Base-by-base conservation (phyloP, 2,113 vertebrate species). In the Alethe castanea region DNA sequence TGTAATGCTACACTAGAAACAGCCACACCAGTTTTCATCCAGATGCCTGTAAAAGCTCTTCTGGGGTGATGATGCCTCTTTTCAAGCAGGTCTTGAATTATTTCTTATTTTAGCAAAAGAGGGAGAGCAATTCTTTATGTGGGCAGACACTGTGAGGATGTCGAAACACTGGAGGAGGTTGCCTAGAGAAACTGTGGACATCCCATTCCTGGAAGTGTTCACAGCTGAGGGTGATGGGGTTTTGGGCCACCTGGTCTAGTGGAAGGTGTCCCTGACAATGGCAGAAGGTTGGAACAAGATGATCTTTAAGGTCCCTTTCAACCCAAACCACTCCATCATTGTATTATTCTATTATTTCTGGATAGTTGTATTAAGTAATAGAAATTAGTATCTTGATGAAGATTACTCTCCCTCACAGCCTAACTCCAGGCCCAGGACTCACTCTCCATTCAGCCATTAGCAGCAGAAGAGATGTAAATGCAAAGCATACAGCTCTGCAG, bases 21-120 rank as follows among this genome's bases (percentile, higher is more conserved):
- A 24, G 20, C 35, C 52, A 17, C 7, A 6, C 23, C 0, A 0
- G 25, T 64, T 79, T 44, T 72, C 53, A 72, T 36, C 31, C 56
- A 74, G 35, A 28, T 40, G 12, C 13, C 19, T 25, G 2, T 23
- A 65, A 18, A 82, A 69, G 12, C 31, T 91, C 11, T 72, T 44
- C 28, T 87, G 6, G 8, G 9, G 6, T n/a, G n/a, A 60, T 24
- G 57, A 8, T 72, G 48, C 8, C 28, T 67, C 28, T 65, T 74
- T 81, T 48, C 44, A 81, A 85, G 22, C 33, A 64, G 19, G 3
- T 20, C 31, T 90, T 60, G 8, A 44, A 60, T 71, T 85, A 60
- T 81, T 84, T 87, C 28, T 89, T 67, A 22, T 23, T 72, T 74
- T 52, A 53, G 40, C 22, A 53, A 60, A 81, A 53, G 24, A 67